Base-by-base conservation (phyloP, 2,888 invertebrate genomes). In the Strigamia crassipes region DNA sequence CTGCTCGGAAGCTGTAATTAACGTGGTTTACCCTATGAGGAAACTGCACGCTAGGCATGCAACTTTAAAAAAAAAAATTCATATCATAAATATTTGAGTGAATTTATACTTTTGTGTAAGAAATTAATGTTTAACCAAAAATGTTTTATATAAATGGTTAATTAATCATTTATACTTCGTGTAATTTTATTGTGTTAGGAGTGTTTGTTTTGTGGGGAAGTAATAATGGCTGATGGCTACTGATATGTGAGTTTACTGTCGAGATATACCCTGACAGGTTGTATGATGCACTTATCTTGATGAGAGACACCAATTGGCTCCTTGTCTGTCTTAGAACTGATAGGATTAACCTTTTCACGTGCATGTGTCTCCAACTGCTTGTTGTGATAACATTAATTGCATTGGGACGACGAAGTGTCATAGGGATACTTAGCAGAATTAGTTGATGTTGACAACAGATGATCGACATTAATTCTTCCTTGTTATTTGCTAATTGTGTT, bases 321-420 rank as follows among this genome's bases (percentile, higher is more conserved):
- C 21, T 66, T 66, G 23, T 66, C 61, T 23, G 23, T 66, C 61
- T 66, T 18, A 12, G 61, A 46, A 46, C 9, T 46, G 46, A 46
- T 46, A 46, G 13, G 61, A 66, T 66, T 66, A 66, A 66, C 61
- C 61, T 66, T 66, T 66, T 66, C 61, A 66, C 61, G 61, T 66
- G 61, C 61, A 66, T 66, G 61, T 66, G 61, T 66, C 21, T 66
- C 61, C 61, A 13, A 46, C 46, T 46, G 46, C 46, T 46, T 66
- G 61, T 66, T 66, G 61, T 66, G 61, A 66, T 23, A 66, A 66
- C 61, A 66, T 66, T 66, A 66, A 66, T 66, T 66, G 61, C 61
- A 66, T 66, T 66, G 61, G 61, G 61, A 66, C 46, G 18, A 66
- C 21, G 13, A 66, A 66, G 61, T 66, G 61, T 66, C 61, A 66